These are phyloP conservation scores for Halcyon badia DNA, from an alignment of 2,797 vertebrate species.

Conservation along the genomic window DNA sequence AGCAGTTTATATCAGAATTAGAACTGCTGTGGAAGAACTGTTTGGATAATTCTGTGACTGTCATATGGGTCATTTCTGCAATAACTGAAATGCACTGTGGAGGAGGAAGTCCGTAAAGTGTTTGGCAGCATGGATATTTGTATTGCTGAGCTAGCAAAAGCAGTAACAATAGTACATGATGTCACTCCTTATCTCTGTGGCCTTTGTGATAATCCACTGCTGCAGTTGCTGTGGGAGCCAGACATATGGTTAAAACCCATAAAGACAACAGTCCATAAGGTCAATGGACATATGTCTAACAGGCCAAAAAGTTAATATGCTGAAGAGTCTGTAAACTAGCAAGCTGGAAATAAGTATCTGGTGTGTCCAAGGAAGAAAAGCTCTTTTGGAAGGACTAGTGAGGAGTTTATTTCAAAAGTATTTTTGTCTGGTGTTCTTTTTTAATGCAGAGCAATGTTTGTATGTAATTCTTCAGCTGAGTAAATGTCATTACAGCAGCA, in stretches of 20 bases:
- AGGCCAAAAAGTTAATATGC: conserved; percentile 8
- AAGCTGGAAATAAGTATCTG: background rate
- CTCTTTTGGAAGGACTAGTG: background rate
- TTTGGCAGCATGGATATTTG: background rate
- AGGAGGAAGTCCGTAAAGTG: background rate
- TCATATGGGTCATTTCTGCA: background rate
- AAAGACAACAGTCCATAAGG: background rate
- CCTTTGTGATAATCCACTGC: background rate
- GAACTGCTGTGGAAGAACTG: background rate
- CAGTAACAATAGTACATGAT: background rate
- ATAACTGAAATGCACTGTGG: background rate
- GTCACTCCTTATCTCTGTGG: background rate
- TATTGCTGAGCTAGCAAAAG: conserved; percentile 10
- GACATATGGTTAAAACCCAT: background rate
- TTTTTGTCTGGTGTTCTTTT: background rate
- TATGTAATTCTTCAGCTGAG: background rate
- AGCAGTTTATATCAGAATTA: background rate
- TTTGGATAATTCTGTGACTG: background rate
- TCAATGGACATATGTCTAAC: conserved; percentile 16
- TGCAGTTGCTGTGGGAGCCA: background rate
- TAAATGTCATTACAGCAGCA: background rate
- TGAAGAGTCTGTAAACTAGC: background rate
- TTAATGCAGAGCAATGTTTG: background rate
- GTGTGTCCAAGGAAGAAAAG: background rate
- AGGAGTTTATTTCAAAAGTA: background rate